Conservation (phyloP, 2,113 vertebrate species). For the Paraplagusia blochii region DNA sequence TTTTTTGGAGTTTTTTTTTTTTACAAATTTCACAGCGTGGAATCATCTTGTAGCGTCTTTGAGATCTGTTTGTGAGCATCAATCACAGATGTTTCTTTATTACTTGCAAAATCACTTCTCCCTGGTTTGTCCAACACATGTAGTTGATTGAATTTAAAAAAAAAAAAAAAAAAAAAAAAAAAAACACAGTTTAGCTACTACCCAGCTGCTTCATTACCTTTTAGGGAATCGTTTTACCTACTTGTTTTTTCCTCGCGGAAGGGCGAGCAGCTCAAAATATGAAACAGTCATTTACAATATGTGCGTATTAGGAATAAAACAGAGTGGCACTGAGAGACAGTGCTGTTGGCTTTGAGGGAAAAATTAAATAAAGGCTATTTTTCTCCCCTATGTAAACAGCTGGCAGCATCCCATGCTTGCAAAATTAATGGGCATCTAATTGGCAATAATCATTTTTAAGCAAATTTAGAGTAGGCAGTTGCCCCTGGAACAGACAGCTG, state of each 20-base stretch:
- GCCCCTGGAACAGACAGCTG: conserved; percentile 93
- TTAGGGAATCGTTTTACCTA: not conserved
- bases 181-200: too few relatives aligned
- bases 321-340: conserved; percentile 25
- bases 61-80: too few relatives aligned
- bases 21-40: too few relatives aligned
- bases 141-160: too few relatives aligned
- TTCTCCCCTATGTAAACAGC: conserved; percentile 94
- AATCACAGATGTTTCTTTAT: too few relatives aligned
- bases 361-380: conserved; percentile 85
- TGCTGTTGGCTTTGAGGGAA: conserved; percentile 71
- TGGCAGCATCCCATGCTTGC: conserved; percentile 92
- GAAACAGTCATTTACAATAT: conserved; percentile 20
- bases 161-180: too few relatives aligned
- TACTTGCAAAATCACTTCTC: too few relatives aligned
- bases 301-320: conserved; percentile 23
- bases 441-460: conserved; percentile 97
- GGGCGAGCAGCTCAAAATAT: conserved; percentile 3
- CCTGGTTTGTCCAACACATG: too few relatives aligned
- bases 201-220: too few relatives aligned
- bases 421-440: conserved; percentile 99
- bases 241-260: too few relatives aligned
- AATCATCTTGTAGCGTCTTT: too few relatives aligned
- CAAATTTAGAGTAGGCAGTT: conserved; percentile 87
- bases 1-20: not conserved